Conservation (phyloP, 2,797 vertebrate species). For the Prunella strophiata region DNA sequence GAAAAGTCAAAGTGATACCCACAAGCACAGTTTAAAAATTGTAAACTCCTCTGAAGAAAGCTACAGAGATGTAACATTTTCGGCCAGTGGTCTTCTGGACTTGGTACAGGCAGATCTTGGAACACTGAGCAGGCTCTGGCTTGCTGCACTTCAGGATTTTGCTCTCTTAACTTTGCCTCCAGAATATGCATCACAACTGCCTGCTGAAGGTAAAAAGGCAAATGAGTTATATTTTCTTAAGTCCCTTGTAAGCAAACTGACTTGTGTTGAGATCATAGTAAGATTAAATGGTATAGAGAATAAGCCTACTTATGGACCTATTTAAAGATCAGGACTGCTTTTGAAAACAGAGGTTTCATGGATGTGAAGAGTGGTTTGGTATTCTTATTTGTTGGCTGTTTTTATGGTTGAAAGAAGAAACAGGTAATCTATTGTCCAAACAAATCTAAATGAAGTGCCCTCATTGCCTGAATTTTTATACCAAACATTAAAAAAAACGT, state of each 20-base stretch:
- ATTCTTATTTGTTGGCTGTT: not conserved
- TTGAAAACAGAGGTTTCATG: not conserved
- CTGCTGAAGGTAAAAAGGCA: conserved; percentile 81
- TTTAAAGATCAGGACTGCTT: not conserved
- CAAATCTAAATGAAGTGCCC: not conserved
- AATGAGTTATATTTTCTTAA: not conserved
- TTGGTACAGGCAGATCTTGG: conserved; percentile 86
- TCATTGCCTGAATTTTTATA: not conserved
- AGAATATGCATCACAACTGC: conserved; percentile 82
- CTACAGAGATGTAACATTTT: conserved; percentile 9
- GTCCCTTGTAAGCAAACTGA: not conserved
- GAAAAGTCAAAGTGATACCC: conserved; percentile 63
- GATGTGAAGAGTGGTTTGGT: not conserved
- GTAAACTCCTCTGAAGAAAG: conserved; percentile 41
- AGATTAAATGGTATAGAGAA: not conserved
- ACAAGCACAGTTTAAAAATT: conserved; percentile 60
- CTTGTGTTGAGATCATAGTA: not conserved
- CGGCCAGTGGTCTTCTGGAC: conserved; percentile 79
- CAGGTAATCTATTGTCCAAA: not conserved
- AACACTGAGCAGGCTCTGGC: conserved; percentile 90
- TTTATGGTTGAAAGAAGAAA: not conserved
- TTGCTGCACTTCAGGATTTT: conserved; percentile 90
- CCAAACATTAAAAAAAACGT: not conserved
- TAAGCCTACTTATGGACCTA: not conserved
- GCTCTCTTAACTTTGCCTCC: conserved; percentile 86